Base-by-base conservation (phyloP, 2,888 invertebrate genomes). In the Zaprionus obscuricornis region DNA sequence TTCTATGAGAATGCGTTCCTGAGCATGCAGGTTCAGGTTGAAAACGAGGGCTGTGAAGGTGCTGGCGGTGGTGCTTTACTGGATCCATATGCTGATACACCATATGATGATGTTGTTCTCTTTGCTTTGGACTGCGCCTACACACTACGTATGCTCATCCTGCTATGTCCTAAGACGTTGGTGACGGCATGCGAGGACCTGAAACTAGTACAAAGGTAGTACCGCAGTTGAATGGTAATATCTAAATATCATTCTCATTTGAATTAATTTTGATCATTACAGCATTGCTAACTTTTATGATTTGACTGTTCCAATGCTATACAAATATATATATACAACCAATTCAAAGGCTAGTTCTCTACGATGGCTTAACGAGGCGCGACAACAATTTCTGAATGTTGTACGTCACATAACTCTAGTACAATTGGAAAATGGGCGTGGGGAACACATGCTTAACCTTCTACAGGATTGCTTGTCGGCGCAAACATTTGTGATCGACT, bases 201-300 rank as follows among this genome's bases (percentile, higher is more conserved):
- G 2, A 92, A 92, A 70, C 92, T 94, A 78, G 90, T 92, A 59
- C 90, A 92, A 77, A 92, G 91, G 93, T 92, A 51, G 10, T 37
- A 50, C 17, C 4, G 13, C 62, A 24, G 55, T 34, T 2, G 54
- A 45, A 3, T 62, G 63, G 62, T 62, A 5, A 8, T 17, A 2
- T 8, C 8, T 22, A 13, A 6, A 5, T 6, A 11, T 43, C 0
- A 10, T 8, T 7, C 0, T 7, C 1, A 10, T 22, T 11, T 16
- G 0, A 4, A 11, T 26, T 36, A 10, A 1, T 8, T 8, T 52
- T 24, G n/a, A n/a, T 5, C 7, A 14, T 29, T 22, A 45, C 91
- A 96, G 95, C 89, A 92, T 97, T 89, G 93, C 95, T 65, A 92
- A 92, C 64, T 92, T 96, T 66, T 97, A 97, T 89, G 95, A 95